phyloP scores from a whole-genome alignment of 1,140 invertebrate genomes.

The Euura lappo region DNA sequence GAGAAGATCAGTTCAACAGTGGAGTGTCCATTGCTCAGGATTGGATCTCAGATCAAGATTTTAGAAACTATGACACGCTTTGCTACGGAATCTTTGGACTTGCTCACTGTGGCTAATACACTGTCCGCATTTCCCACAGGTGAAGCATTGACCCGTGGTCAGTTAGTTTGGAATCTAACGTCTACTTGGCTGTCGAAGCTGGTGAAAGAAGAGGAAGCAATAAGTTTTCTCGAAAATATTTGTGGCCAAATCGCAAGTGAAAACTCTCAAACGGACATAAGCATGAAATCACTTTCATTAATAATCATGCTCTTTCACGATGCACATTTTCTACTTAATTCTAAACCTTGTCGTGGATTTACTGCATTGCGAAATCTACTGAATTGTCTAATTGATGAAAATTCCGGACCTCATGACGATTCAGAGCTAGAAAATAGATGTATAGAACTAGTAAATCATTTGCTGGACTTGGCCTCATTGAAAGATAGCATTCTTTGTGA shows the following conservation, averaged over 20 bases:
- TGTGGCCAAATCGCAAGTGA: conserved; percentile 18
- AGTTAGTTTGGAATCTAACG: conserved; percentile 27
- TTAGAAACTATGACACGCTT: conserved; percentile 28
- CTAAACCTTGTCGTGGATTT: conserved; percentile 12
- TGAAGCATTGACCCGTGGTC: conserved; percentile 24
- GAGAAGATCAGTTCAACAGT: conserved; percentile 37
- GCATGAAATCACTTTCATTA: conserved; percentile 23
- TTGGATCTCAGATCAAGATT: conserved; percentile 36
- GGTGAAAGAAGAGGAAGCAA: conserved; percentile 12
- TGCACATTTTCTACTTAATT: conserved; percentile 19
- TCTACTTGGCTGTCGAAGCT: conserved; percentile 22
- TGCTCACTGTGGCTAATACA: conserved; percentile 15
- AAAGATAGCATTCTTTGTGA: conserved; percentile 14
- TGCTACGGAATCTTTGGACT: not conserved
- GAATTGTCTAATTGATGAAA: conserved; percentile 14
- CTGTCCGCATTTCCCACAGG: conserved; percentile 32
- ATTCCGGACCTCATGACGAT: conserved; percentile 31
- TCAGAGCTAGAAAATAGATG: not conserved
- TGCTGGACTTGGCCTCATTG: conserved; percentile 19
- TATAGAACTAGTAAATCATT: conserved; percentile 30
- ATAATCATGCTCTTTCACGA: conserved; percentile 33
- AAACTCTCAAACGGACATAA: conserved; percentile 7
- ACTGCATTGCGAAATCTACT: conserved; percentile 22
- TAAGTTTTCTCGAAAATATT: conserved; percentile 24
- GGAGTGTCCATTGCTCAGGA: conserved; percentile 33